A percentile compares a stretch with the other conserved stretches of the same genome.
These are phyloP conservation scores for Drosophila tsacasi DNA, from an alignment of 1,140 invertebrate species.

Conservation along the genomic window DNA sequence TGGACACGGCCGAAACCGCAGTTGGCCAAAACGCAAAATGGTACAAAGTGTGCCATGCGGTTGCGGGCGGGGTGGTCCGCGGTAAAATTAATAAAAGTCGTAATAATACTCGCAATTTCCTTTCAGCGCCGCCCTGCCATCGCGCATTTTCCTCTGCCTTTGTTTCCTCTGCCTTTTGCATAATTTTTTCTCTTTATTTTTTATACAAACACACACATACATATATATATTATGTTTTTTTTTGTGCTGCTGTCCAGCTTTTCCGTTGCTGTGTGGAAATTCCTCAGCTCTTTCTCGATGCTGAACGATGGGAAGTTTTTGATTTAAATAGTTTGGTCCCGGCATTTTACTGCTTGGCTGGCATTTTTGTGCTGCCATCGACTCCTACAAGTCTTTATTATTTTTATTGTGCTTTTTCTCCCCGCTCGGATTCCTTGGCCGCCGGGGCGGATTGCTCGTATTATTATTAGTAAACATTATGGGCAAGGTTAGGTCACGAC, in stretches of 20 bases:
- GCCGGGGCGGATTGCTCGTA: slow-evolving; percentile 31
- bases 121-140: slow-evolving; percentile 56
- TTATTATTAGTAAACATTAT: slow-evolving; percentile 61
- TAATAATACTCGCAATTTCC: slow-evolving; percentile 83
- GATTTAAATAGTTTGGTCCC: slow-evolving; percentile 76
- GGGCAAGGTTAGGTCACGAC: slow-evolving; percentile 49
- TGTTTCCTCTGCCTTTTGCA: slow-evolving; percentile 32
- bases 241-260: slow-evolving; percentile 15
- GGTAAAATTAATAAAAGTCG: slow-evolving; percentile 83
- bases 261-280: slow-evolving; percentile 40
- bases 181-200: slow-evolving; percentile 25
- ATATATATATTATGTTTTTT: background rate
- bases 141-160: slow-evolving; percentile 62
- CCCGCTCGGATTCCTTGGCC: slow-evolving; percentile 23
- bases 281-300: slow-evolving; percentile 47
- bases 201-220: background rate
- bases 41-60: slow-evolving; percentile 55
- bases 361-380: slow-evolving; percentile 48
- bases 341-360: slow-evolving; percentile 61
- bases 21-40: slow-evolving; percentile 54
- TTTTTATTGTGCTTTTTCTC: slow-evolving; percentile 55
- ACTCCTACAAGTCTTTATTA: slow-evolving; percentile 46
- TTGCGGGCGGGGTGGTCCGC: slow-evolving; percentile 13
- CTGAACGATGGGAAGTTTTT: slow-evolving; percentile 49
- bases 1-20: slow-evolving; percentile 56